Conservation (phyloP, 2,113 vertebrate genomes). For the Cyprinodon variegatus region DNA sequence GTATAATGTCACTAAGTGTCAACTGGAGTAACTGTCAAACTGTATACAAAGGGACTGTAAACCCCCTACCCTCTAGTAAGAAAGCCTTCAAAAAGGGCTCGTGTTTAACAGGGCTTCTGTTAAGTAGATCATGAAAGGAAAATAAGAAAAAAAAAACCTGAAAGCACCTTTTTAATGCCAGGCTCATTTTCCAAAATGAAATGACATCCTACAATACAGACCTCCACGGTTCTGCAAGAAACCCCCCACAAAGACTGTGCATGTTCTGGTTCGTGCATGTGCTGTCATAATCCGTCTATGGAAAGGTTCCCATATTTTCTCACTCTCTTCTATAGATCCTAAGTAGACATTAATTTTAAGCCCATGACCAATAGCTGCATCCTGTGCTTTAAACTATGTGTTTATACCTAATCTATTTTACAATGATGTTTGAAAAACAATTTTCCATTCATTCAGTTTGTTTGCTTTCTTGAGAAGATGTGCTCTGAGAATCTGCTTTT, state of each 20-base stretch:
- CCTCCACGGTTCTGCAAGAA: slow-evolving; percentile 59
- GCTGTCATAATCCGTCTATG: slow-evolving; percentile 19
- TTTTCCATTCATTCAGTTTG: neutral
- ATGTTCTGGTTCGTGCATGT: neutral
- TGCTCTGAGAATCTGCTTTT: neutral
- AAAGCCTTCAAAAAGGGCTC: slow-evolving; percentile 68
- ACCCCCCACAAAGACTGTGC: slow-evolving; percentile 56
- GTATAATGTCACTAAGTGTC: slow-evolving; percentile 69
- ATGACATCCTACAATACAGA: slow-evolving; percentile 69
- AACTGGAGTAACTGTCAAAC: slow-evolving; percentile 64
- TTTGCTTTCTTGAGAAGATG: neutral
- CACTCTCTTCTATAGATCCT: neutral
- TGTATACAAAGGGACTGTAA: slow-evolving; percentile 48
- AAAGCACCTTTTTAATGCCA: slow-evolving; percentile 67
- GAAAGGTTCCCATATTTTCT: slow-evolving; percentile 46
- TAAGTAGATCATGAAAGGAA: slow-evolving; percentile 68
- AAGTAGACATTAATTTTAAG: neutral
- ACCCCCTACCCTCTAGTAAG: slow-evolving; percentile 62
- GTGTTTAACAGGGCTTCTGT: slow-evolving; percentile 64
- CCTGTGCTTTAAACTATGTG: slow-evolving; percentile 27
- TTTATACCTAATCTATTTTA: slow-evolving; percentile 19
- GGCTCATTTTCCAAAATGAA: slow-evolving; percentile 67
- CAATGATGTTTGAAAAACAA: neutral
- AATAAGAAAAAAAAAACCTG: slow-evolving; percentile 58
- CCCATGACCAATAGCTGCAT: slow-evolving; percentile 37